A percentile compares a stretch with the other conserved stretches of the same genome.
Evolutionary conservation across 1,140 invertebrate species (phyloP).

Genomic region (Cydia strobilella): DNA sequence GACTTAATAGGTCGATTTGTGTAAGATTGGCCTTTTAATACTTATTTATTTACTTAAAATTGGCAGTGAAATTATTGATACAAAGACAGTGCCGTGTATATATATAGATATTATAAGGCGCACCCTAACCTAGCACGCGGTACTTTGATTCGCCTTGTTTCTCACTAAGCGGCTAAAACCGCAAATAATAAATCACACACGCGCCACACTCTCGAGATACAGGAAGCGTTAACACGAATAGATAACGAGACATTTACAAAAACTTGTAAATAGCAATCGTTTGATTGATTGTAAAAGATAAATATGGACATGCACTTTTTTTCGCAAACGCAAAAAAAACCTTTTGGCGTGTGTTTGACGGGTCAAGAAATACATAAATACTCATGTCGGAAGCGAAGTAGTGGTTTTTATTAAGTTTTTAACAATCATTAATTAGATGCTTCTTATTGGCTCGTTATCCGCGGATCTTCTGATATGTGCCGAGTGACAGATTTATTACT

Average conservation of each 20-base stretch:
- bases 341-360: slow-evolving; percentile 49
- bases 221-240: slow-evolving; percentile 50
- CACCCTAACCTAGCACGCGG: too few species aligned
- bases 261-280: slow-evolving; percentile 45
- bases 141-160: neutral
- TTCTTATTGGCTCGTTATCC: slow-evolving; percentile 62
- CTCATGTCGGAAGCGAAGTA: slow-evolving; percentile 54
- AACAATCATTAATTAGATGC: slow-evolving; percentile 70
- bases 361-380: slow-evolving; percentile 53
- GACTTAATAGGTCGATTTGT: too few species aligned
- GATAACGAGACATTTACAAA: slow-evolving; percentile 55
- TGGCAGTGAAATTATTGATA: too few species aligned
- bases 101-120: too few species aligned
- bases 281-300: slow-evolving; percentile 55
- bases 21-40: too few species aligned
- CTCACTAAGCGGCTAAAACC: neutral
- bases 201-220: slow-evolving; percentile 32
- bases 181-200: slow-evolving; percentile 30
- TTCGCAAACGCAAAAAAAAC: slow-evolving; percentile 56
- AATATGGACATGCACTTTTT: slow-evolving; percentile 51
- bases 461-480: slow-evolving; percentile 57
- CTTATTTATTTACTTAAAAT: too few species aligned
- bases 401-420: slow-evolving; percentile 55
- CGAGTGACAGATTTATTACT: slow-evolving; percentile 71
- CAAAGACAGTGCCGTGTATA: too few species aligned